Base-by-base conservation (phyloP, 1,140 invertebrate genomes). In the Geopemphigus sp. region DNA sequence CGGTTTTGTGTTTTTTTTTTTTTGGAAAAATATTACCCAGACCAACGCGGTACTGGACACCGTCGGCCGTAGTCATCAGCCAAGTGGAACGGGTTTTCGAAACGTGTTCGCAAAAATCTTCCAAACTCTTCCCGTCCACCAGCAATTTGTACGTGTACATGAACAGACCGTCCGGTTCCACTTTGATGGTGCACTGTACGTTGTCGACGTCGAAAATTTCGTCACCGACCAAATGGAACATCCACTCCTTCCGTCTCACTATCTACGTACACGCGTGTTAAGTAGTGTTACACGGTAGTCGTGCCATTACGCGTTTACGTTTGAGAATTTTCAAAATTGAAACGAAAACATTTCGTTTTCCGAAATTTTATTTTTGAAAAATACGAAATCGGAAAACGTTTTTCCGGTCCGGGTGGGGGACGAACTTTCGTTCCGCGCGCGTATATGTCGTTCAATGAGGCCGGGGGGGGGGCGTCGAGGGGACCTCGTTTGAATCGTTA, bases 201-300 rank as follows among this genome's bases (percentile, higher is more conserved):
- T 86, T 84, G 22, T 88, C 88, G 5, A 89, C 83, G 24, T 84
- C 83, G 81, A 89, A 89, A 22, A 86, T 85, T 83, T 89, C 88
- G 81, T 89, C 88, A 8, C 94, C 94, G 1, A 96, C 94, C 61
- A 96, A 84, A 84, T 93, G 93, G 84, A 96, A 96, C 92, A 96
- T 94, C 92, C 93, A 96, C 70, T 95, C 93, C 81, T 89, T 88
- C 29, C 90, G 86, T 10, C 66, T 70, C 24, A 70, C 66, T 70
- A 70, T 53, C 66, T 70, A 14, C 32, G 32, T 8, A 39, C 32
- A 39, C 32, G 32, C 32, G 32, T 39, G n/a, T n/a, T n/a, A n/a
- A n/a, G n/a, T n/a, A n/a, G n/a, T n/a, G n/a, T n/a, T 39, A 8
- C 32, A 39, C 32, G 32, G 32, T 4, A 39, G 8, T 39, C 32